Evolutionary conservation across 2,888 invertebrate species (phyloP).

Genomic region (Congeria kusceri): DNA sequence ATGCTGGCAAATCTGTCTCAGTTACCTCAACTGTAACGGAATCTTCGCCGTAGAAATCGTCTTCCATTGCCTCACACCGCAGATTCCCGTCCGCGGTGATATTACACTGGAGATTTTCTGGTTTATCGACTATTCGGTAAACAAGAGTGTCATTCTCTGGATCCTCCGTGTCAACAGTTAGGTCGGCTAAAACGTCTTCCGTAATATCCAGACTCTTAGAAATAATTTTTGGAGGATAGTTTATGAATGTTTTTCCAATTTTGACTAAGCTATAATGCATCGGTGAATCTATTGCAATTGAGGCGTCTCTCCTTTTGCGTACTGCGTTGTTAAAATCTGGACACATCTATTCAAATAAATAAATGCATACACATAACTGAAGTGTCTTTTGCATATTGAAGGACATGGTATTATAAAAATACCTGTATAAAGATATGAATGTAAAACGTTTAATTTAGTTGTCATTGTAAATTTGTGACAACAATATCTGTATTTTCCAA

Average conservation of each 20-base stretch:
- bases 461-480: too few species aligned
- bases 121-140: slow-evolving; percentile 45
- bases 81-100: slow-evolving; percentile 53
- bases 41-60: slow-evolving; percentile 62
- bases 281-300: slow-evolving; percentile 6
- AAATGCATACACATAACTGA: too few species aligned
- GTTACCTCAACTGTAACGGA: slow-evolving; percentile 46
- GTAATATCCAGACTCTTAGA: slow-evolving; percentile 23
- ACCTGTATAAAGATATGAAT: too few species aligned
- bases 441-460: too few species aligned
- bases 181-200: slow-evolving; percentile 32
- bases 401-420: too few species aligned
- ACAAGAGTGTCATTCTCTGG: slow-evolving; percentile 58
- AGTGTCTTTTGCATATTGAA: too few species aligned
- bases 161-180: slow-evolving; percentile 45
- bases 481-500: too few species aligned
- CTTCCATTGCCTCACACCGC: slow-evolving; percentile 36
- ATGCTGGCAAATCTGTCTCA: slow-evolving; percentile 41
- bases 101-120: slow-evolving; percentile 40
- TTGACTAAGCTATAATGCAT: slow-evolving; percentile 18
- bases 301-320: not conserved
- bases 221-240: slow-evolving; percentile 41
- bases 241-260: slow-evolving; percentile 41
- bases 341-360: too few species aligned
- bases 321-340: not conserved